Evolutionary conservation across 2,888 invertebrate species (phyloP).

Genomic region (Matsumyia berberina): DNA sequence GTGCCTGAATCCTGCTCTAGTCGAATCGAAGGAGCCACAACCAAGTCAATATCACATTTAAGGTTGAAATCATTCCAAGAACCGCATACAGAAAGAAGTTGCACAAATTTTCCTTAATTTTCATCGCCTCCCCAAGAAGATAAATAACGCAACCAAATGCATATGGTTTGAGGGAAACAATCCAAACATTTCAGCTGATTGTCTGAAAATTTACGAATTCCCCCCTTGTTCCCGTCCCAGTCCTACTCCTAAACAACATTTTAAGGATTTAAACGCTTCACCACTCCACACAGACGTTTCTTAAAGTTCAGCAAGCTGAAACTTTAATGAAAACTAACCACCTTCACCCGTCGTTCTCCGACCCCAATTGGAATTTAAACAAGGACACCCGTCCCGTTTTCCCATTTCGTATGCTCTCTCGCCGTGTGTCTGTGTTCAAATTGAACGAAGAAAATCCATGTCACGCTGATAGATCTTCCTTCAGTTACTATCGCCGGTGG

Average conservation of each 20-base stretch:
- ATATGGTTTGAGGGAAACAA: too few species aligned
- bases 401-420: not conserved
- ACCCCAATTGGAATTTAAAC: constrained; percentile 17
- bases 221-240: not conserved
- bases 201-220: constrained; percentile 61
- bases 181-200: constrained; percentile 43
- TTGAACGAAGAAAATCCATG: constrained; percentile 46
- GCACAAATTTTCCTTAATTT: too few species aligned
- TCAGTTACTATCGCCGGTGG: constrained; percentile 12
- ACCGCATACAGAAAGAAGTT: too few species aligned
- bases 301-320: constrained; percentile 23
- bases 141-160: not conserved
- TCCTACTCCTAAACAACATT: not conserved
- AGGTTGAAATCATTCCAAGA: too few species aligned
- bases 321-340: constrained; percentile 33
- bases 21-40: too few species aligned
- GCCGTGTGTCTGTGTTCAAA: constrained; percentile 14
- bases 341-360: not conserved
- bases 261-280: not conserved
- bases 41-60: too few species aligned
- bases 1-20: too few species aligned
- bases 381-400: not conserved
- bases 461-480: constrained; percentile 47
- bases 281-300: not conserved
- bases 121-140: too few species aligned